Evolutionary conservation across 2,888 invertebrate species (phyloP).

Genomic region (Laothoe populi): DNA sequence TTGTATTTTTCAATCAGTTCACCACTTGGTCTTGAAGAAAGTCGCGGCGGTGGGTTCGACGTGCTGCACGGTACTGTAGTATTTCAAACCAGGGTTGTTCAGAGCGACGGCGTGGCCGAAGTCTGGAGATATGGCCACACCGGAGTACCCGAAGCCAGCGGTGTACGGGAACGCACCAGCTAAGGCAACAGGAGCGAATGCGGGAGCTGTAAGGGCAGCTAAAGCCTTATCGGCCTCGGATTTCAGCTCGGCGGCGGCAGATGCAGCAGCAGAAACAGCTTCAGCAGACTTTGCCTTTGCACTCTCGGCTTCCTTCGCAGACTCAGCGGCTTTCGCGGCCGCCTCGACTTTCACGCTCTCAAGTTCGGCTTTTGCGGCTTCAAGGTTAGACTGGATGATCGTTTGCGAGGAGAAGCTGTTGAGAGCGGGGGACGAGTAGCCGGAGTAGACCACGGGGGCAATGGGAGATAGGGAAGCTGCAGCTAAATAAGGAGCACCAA

Average conservation of each 20-base stretch:
- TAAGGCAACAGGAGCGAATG: slow-evolving; percentile 1
- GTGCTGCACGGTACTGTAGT: slow-evolving; percentile 8
- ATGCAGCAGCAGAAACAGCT: slow-evolving; percentile 9
- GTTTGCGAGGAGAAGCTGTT: slow-evolving; percentile 18
- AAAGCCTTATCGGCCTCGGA: slow-evolving; percentile 19
- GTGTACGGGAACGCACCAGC: background rate
- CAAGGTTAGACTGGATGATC: slow-evolving; percentile 12
- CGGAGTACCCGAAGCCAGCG: slow-evolving; percentile 3
- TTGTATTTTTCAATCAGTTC: background rate
- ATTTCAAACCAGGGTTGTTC: slow-evolving; percentile 3
- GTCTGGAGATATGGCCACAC: background rate
- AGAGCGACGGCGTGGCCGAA: background rate
- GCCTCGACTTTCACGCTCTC: slow-evolving; percentile 29
- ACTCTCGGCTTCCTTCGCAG: slow-evolving; percentile 16
- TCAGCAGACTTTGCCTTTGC: slow-evolving; percentile 36
- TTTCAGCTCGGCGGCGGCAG: slow-evolving; percentile 12
- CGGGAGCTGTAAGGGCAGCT: slow-evolving; percentile 3
- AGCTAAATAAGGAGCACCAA: slow-evolving; percentile 39
- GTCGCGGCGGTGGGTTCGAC: background rate
- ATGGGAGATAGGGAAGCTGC: slow-evolving; percentile 37
- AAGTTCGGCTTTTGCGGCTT: slow-evolving; percentile 26
- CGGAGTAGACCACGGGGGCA: slow-evolving; percentile 24
- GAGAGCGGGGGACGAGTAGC: slow-evolving; percentile 21
- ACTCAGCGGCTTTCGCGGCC: slow-evolving; percentile 35
- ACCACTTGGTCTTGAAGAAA: slow-evolving; percentile 21